Percentiles rank a stretch among this genome's conserved stretches.
phyloP scores from a whole-genome alignment of 2,113 vertebrate species.

The Saccopteryx leptura region DNA sequence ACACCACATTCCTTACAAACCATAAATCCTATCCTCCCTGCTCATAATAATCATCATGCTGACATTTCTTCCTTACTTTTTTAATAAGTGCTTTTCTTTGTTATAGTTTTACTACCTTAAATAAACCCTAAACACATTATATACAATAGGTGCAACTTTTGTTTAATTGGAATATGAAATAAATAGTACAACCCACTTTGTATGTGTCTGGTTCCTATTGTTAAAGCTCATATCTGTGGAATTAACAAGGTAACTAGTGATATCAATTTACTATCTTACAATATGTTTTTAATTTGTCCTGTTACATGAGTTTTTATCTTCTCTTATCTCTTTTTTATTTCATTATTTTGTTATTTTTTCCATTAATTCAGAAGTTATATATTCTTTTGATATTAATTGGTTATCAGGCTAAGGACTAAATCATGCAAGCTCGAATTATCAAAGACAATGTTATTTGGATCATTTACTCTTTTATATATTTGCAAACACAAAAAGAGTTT shows the following conservation, averaged over 20 bases:
- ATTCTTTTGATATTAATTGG: not conserved
- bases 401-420: not conserved
- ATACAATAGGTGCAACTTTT: not conserved
- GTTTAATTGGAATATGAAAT: not conserved
- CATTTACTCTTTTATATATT: not conserved
- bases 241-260: not conserved
- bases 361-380: not conserved
- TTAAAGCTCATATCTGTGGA: not conserved
- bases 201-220: not conserved
- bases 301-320: not conserved
- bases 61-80: not conserved
- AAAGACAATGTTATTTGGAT: not conserved
- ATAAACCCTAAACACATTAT: not conserved
- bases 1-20: not conserved
- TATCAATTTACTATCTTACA: slow-evolving; percentile 1
- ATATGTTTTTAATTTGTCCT: not conserved
- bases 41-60: not conserved
- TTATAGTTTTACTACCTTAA: not conserved
- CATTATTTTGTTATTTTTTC: not conserved
- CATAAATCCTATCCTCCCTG: not conserved
- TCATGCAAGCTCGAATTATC: not conserved
- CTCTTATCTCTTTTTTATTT: not conserved
- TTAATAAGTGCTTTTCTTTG: not conserved
- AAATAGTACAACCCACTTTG: not conserved
- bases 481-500: not conserved